Evolutionary conservation across 2,888 invertebrate species (phyloP).

Genomic region (Standfussiana lucernea): DNA sequence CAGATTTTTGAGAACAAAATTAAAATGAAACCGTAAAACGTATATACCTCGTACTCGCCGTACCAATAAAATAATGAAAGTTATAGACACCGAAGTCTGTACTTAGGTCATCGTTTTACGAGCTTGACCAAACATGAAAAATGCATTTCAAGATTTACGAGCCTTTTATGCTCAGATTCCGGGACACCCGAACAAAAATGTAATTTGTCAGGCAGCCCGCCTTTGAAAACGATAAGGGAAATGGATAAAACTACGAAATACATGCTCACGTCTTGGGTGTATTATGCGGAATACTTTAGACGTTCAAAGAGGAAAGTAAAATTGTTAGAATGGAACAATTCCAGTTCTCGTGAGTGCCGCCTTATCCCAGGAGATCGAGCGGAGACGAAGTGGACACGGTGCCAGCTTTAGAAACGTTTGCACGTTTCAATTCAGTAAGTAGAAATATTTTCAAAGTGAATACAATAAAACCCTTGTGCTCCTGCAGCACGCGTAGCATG

Average conservation of each 20-base stretch:
- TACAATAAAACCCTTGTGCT: too few relatives aligned
- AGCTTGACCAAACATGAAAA: conserved; percentile 82
- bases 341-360: conserved; percentile 44
- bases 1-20: conserved; percentile 2
- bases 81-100: conserved; percentile 62
- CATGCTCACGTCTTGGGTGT: conserved; percentile 32
- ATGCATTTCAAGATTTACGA: conserved; percentile 82
- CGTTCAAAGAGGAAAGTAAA: conserved; percentile 39
- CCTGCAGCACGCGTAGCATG: too few relatives aligned
- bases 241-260: conserved; percentile 65
- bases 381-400: conserved; percentile 56
- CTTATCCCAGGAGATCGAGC: conserved; percentile 52
- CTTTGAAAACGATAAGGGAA: conserved; percentile 71
- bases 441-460: conserved; percentile 43
- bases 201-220: conserved; percentile 77
- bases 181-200: conserved; percentile 79
- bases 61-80: conserved; percentile 52
- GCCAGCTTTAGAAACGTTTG: conserved; percentile 34
- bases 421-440: conserved; percentile 46
- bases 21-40: conserved; percentile 4
- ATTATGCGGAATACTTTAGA: conserved; percentile 26
- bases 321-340: conserved; percentile 49
- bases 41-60: neutral
- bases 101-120: conserved; percentile 76
- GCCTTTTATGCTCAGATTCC: conserved; percentile 78